Percentiles rank a stretch among this genome's conserved stretches.
These are phyloP conservation scores for Dicranocentrus wangi DNA, from an alignment of 2,888 invertebrate species.

Conservation along the genomic window DNA sequence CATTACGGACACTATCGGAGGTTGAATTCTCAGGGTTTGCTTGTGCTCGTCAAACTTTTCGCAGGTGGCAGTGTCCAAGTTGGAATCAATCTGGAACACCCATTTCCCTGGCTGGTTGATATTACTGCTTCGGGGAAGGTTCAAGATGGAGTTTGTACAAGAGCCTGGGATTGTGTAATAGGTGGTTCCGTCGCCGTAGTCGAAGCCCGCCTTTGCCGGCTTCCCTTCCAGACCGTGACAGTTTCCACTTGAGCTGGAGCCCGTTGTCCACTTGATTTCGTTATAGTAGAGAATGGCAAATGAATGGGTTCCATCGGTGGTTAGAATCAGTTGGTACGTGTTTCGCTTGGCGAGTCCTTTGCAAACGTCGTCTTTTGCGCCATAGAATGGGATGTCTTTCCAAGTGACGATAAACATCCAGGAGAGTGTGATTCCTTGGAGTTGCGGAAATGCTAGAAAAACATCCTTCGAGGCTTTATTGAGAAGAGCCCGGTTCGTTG, in stretches of 20 bases:
- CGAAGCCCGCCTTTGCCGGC: constrained; percentile 66
- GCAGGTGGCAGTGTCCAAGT: background rate
- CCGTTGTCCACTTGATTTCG: constrained; percentile 58
- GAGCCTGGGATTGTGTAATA: constrained; percentile 54
- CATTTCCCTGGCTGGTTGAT: constrained; percentile 58
- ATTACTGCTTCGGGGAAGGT: constrained; percentile 42
- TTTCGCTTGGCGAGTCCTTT: constrained; percentile 28
- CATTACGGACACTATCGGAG: constrained; percentile 15
- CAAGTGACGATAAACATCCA: constrained; percentile 63
- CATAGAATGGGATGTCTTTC: constrained; percentile 47
- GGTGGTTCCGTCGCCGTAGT: constrained; percentile 48
- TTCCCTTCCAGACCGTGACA: constrained; percentile 48
- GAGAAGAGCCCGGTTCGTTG: constrained; percentile 12
- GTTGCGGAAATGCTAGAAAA: constrained; percentile 35
- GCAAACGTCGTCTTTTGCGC: background rate
- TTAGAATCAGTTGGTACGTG: constrained; percentile 61
- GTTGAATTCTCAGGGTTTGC: background rate
- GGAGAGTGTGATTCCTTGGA: constrained; percentile 3
- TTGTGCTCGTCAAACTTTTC: background rate
- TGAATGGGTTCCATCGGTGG: constrained; percentile 53
- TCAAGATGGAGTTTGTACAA: constrained; percentile 38
- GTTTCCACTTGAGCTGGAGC: constrained; percentile 23
- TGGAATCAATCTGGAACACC: constrained; percentile 58
- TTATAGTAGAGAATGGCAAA: constrained; percentile 66
- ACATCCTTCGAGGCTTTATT: constrained; percentile 20